These are phyloP conservation scores for Nixonia krombeini DNA, from an alignment of 1,140 invertebrate genomes.

Conservation along the genomic window DNA sequence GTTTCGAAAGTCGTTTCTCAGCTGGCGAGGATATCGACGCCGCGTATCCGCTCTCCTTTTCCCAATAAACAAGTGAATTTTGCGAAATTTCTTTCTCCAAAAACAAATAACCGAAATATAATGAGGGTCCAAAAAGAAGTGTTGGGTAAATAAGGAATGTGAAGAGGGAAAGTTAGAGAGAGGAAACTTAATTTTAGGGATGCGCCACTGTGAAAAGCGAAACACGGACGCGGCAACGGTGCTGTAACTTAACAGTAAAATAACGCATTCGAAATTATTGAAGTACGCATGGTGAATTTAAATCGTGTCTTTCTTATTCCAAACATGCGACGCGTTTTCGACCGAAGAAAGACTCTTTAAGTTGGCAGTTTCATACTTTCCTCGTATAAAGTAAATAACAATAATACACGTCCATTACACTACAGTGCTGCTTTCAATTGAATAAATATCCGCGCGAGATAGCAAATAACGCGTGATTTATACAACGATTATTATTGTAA, in stretches of 20 bases:
- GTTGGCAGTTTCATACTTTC: neutral
- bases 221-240: slow-evolving; percentile 23
- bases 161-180: slow-evolving; percentile 25
- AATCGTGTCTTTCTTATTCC: slow-evolving; percentile 27
- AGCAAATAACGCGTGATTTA: too few species aligned
- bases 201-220: slow-evolving; percentile 29
- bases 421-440: too few species aligned
- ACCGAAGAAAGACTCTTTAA: slow-evolving; percentile 18
- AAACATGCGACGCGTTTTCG: slow-evolving; percentile 13
- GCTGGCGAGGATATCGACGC: neutral
- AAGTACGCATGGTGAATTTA: slow-evolving; percentile 40
- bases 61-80: slow-evolving; percentile 1
- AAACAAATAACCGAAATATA: slow-evolving; percentile 21
- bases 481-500: too few species aligned
- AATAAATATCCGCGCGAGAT: too few species aligned
- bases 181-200: slow-evolving; percentile 40
- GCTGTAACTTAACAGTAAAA: slow-evolving; percentile 47
- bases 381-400: too few species aligned
- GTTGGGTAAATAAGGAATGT: slow-evolving; percentile 25
- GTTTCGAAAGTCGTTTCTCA: neutral
- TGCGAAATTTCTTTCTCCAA: neutral
- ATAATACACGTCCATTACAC: too few species aligned
- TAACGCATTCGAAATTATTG: slow-evolving; percentile 52
- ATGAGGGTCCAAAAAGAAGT: slow-evolving; percentile 15
- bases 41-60: neutral